Base-by-base conservation (phyloP, 2,797 vertebrate species). In the Numenius phaeopus region DNA sequence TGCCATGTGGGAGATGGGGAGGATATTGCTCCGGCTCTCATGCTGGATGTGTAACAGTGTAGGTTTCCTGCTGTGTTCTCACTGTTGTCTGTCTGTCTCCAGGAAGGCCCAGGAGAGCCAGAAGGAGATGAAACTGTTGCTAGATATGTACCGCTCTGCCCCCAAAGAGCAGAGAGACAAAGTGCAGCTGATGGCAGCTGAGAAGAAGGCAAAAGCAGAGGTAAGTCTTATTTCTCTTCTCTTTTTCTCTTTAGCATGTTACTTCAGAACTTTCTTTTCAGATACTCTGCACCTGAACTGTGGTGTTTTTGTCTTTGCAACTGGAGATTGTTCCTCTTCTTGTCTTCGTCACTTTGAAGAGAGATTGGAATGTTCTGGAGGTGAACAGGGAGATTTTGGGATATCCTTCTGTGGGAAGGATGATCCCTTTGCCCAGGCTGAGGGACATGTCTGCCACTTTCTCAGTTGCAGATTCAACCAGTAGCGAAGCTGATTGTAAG, bases 151-250 rank as follows among this genome's bases (percentile, higher is more conserved):
- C 94, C 99, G 99, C 52, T 99, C 99, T 34, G 99, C 99, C 24
- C 99, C 99, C 5, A 99, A 99, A 94, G 99, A 99, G 94, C 99
- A 99, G 97, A 98, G 99, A 57, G 99, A 99, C 98, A 99, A 99
- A 97, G 99, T 99, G 21, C 99, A 99, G 95, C 98, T 99, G 15
- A 99, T 99, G 99, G 99, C 99, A 73, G 99, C 99, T 27, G 99
- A 99, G 97, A 99, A 99, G 98, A 99, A 99, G 96, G 97, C 99
- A 49, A 99, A 99, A 97, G 99, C 99, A 75, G 99, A 99, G 99
- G 99, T 99, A 98, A 94, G 19, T 16, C 8, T 87, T 3, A 29
- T 69, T 82, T 89, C 5, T 12, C 5, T 27, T 59, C 14, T 4
- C 4, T 37, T 69, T 89, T 47, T 37, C 9, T 40, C n/a, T 23